Base-by-base conservation (phyloP, 1,140 invertebrate species). In the Bombus turneri region DNA sequence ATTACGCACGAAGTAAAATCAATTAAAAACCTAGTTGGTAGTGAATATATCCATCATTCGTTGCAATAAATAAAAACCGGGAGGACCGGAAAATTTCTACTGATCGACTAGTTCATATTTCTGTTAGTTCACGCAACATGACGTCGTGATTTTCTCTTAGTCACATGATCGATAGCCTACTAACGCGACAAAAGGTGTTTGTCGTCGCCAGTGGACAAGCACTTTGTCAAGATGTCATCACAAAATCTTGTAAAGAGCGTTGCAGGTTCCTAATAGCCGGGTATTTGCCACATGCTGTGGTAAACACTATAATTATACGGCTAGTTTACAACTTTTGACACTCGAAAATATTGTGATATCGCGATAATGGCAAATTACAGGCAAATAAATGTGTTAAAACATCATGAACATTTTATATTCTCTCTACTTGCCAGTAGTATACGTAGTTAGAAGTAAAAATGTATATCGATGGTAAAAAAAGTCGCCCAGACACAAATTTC, bases 221-320 rank as follows among this genome's bases (percentile, higher is more conserved):
- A 47, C 5, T 74, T 47, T 64, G 73, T 77, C 64, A 75, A 53
- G 3, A 3, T 53, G 22, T 25, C 34, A 28, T 59, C 43, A 25
- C 13, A 25, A 37, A 18, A 76, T 77, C 34, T 68, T 77, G 0
- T 41, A 53, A 77, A 4, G 5, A 76, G 10, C 4, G 10, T 41
- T n/a, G 0, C 22, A 10, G 1, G 4, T n/a, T 41, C 0, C 28
- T 13, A 18, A 37, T 53, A 62, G 1, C 53, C 34, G 22, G 43
- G 28, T 53, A 22, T 22, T 64, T 37, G 34, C 34, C 18, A 64
- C 43, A 22, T 5, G 34, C 28, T 53, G 69, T 13, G 9, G 28
- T 57, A 77, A 66, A 34, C 18, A n/a, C 41, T 59, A 43, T 43
- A 74, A 68, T 85, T 81, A 74, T 6, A 66, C 69, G 59, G 53